These are phyloP conservation scores for Callithrix jacchus DNA, from an alignment of 2,113 vertebrate species.

Conservation along the genomic window DNA sequence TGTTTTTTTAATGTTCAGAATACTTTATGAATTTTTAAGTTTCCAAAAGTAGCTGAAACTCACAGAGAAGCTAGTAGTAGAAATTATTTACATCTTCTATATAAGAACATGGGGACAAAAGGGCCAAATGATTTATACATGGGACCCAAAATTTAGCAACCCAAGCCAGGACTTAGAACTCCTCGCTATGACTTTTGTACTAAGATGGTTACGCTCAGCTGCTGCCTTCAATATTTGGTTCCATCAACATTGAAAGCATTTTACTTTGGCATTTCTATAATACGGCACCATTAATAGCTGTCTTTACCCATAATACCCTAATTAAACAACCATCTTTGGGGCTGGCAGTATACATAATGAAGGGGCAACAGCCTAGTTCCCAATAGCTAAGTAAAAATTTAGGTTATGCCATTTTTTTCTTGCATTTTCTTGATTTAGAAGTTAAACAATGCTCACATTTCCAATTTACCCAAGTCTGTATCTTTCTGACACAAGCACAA, in stretches of 20 bases:
- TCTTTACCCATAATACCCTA: slow-evolving; percentile 48
- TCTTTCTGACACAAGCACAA: slow-evolving; percentile 53
- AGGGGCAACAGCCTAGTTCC: not conserved
- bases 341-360: not conserved
- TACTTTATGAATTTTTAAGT: slow-evolving; percentile 21
- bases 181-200: slow-evolving; percentile 32
- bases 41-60: slow-evolving; percentile 31
- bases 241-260: slow-evolving; percentile 38
- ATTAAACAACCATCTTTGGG: slow-evolving; percentile 1
- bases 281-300: slow-evolving; percentile 45
- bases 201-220: slow-evolving; percentile 50
- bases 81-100: slow-evolving; percentile 56
- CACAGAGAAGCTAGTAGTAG: slow-evolving; percentile 5
- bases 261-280: slow-evolving; percentile 51
- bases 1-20: slow-evolving; percentile 9
- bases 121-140: slow-evolving; percentile 30
- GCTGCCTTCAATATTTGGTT: slow-evolving; percentile 48
- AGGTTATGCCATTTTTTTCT: slow-evolving; percentile 2
- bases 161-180: slow-evolving; percentile 38
- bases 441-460: not conserved
- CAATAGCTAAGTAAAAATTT: not conserved
- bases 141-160: not conserved
- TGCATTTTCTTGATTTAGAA: slow-evolving; percentile 24
- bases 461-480: slow-evolving; percentile 35
- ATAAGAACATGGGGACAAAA: slow-evolving; percentile 43